phyloP scores from a whole-genome alignment of 2,888 invertebrate species.

The Tinea trinotella region DNA sequence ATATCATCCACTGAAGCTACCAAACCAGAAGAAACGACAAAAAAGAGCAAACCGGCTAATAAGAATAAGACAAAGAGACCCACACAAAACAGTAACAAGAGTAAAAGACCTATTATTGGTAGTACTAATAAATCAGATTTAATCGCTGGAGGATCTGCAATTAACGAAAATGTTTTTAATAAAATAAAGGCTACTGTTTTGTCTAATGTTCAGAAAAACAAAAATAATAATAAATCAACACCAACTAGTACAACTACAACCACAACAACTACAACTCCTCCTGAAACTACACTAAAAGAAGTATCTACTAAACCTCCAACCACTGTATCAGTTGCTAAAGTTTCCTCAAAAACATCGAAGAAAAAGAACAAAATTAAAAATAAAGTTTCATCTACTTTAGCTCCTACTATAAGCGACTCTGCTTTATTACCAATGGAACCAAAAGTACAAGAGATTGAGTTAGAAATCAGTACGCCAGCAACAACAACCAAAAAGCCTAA shows the following conservation, averaged over 20 bases:
- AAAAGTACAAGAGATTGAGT: constrained; percentile 62
- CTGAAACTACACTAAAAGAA: constrained; percentile 29
- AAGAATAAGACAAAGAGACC: constrained; percentile 55
- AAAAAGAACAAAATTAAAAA: constrained; percentile 57
- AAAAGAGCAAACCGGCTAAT: constrained; percentile 44
- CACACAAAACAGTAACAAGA: constrained; percentile 38
- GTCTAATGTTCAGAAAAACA: constrained; percentile 67
- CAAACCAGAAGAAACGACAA: constrained; percentile 42
- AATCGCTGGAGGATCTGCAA: constrained; percentile 58
- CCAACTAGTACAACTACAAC: constrained; percentile 36
- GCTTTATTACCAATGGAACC: constrained; percentile 60
- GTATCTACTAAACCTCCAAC: constrained; percentile 33
- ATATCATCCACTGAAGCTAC: constrained; percentile 49
- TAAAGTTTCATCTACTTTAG: constrained; percentile 38
- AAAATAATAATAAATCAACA: constrained; percentile 39
- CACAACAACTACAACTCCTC: constrained; percentile 34
- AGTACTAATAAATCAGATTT: constrained; percentile 63
- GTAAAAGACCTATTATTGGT: constrained; percentile 53
- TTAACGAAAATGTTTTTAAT: constrained; percentile 66
- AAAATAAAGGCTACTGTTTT: constrained; percentile 76
- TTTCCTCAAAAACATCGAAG: constrained; percentile 44
- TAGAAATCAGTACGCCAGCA: constrained; percentile 60
- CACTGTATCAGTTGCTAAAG: constrained; percentile 32
- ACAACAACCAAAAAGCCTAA: constrained; percentile 64
- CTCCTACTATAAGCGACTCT: constrained; percentile 44